A percentile compares a stretch with the other conserved stretches of the same genome.
Conservation (phyloP, 1,140 invertebrate genomes). For the Drepana arcuata region DNA sequence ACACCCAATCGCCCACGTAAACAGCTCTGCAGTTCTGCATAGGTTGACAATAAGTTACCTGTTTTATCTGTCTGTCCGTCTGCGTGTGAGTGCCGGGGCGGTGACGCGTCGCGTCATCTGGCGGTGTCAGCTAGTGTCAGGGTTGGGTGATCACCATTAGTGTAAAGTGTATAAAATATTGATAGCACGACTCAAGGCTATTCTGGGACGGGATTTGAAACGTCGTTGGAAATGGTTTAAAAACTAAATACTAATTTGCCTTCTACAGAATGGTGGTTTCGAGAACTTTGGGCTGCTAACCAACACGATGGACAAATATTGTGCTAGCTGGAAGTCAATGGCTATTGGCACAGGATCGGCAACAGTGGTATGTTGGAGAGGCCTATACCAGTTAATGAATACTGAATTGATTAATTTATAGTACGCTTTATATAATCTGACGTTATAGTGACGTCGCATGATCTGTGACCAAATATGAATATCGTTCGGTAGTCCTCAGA, state of each 20-base stretch:
- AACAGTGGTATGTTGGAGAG: too few relatives aligned
- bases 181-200: constrained; percentile 7
- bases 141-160: constrained; percentile 9
- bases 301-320: not conserved
- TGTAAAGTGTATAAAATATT: constrained; percentile 26
- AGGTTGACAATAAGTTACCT: too few relatives aligned
- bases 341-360: too few relatives aligned
- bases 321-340: not conserved
- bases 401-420: not conserved
- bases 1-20: too few relatives aligned
- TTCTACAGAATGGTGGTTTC: not conserved
- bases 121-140: too few relatives aligned
- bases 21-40: too few relatives aligned
- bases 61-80: too few relatives aligned
- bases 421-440: not conserved
- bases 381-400: not conserved
- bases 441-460: not conserved
- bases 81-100: too few relatives aligned
- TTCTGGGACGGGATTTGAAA: constrained; percentile 9
- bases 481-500: not conserved
- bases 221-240: not conserved
- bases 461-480: not conserved
- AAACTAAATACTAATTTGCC: not conserved
- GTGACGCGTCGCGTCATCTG: too few relatives aligned
- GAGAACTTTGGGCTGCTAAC: not conserved